Conservation (phyloP, 2,113 vertebrate genomes). For the Menidia beryllina region DNA sequence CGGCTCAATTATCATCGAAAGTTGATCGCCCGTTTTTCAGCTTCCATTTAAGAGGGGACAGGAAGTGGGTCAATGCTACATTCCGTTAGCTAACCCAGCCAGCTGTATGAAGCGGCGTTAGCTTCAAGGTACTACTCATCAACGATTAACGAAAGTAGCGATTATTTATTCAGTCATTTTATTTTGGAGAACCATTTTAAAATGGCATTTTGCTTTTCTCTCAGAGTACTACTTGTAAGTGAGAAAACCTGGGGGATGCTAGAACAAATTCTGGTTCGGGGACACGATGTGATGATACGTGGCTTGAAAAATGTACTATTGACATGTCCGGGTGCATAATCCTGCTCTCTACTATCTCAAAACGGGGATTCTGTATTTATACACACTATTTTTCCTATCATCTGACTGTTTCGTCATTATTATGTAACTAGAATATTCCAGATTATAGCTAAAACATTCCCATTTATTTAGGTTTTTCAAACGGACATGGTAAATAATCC, state of each 20-base stretch:
- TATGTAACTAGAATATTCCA: no score
- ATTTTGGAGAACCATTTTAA: no score
- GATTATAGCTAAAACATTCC: no score
- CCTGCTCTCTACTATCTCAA: no score
- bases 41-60: conserved; percentile 17
- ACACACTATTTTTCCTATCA: no score
- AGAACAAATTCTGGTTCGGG: neutral
- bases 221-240: neutral
- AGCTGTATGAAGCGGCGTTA: conserved; percentile 5
- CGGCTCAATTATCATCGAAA: neutral
- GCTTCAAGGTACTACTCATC: neutral
- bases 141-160: accelerated
- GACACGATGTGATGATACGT: conserved; percentile 21
- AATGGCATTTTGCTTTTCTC: neutral
- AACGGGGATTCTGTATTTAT: no score
- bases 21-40: conserved; percentile 8
- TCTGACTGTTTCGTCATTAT: no score
- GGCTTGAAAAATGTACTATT: conserved; percentile 9
- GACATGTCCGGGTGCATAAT: neutral
- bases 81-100: conserved; percentile 54
- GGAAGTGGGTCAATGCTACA: conserved; percentile 61
- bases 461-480: no score
- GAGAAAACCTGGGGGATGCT: neutral
- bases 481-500: no score
- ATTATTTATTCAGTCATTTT: no score